Percentiles rank a stretch among this genome's conserved stretches.
Evolutionary conservation across 2,113 vertebrate species (phyloP).

Genomic region (Colaptes auratus): DNA sequence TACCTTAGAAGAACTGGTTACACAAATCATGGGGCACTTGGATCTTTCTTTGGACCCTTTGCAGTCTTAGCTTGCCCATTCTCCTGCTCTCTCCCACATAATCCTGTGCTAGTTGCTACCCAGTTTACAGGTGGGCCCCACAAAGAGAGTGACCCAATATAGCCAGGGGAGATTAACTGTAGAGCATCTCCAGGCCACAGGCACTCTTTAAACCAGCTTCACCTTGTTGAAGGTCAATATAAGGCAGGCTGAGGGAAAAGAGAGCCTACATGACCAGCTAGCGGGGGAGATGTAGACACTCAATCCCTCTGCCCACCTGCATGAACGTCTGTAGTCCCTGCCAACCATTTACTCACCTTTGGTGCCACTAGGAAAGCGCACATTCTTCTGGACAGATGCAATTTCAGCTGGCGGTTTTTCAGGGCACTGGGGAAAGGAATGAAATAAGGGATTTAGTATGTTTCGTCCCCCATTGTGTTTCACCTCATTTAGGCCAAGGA

Average conservation of each 20-base stretch:
- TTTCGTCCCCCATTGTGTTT: background rate
- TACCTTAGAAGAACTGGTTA: background rate
- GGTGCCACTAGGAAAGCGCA: background rate
- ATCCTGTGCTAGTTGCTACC: background rate
- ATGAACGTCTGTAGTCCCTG: accelerated
- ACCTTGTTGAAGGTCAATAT: background rate
- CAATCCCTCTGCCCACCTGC: background rate
- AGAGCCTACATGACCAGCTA: too few relatives aligned
- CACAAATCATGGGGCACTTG: too few relatives aligned
- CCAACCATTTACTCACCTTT: accelerated
- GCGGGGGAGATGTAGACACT: background rate
- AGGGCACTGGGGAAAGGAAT: background rate
- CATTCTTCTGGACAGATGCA: too few relatives aligned
- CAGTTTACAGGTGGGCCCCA: background rate
- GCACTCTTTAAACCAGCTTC: background rate
- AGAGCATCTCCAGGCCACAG: background rate
- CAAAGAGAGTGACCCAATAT: background rate
- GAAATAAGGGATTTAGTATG: background rate
- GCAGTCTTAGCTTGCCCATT: background rate
- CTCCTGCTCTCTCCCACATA: background rate
- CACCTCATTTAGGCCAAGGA: background rate
- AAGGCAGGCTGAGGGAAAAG: background rate
- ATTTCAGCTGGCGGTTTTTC: background rate
- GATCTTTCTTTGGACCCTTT: background rate
- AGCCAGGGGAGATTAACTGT: background rate